Evolutionary conservation across 2,888 invertebrate species (phyloP).

Genomic region (Eustalomyia histrio): DNA sequence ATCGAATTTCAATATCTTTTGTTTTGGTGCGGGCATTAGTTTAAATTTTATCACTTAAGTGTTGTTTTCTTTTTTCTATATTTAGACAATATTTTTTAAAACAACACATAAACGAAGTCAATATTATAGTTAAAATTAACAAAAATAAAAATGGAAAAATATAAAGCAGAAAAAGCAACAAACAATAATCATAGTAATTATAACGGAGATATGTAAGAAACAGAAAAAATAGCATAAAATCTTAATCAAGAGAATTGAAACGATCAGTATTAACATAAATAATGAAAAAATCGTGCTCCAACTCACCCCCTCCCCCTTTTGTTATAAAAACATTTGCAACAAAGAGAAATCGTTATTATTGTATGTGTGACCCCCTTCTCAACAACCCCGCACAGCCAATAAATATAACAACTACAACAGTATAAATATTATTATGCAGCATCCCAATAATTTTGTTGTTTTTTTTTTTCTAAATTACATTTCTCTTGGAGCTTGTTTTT

Average conservation of each 20-base stretch:
- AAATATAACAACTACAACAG: constrained; percentile 18
- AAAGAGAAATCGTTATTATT: constrained; percentile 62
- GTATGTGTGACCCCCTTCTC: neutral
- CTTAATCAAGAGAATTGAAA: constrained; percentile 39
- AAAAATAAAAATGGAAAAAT: too few relatives aligned
- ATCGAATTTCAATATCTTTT: too few relatives aligned
- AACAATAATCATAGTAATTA: too few relatives aligned
- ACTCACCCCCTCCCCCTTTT: constrained; percentile 25
- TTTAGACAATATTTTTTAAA: too few relatives aligned
- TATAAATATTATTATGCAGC: constrained; percentile 29
- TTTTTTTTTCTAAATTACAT: constrained; percentile 25
- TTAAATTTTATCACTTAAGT: too few relatives aligned
- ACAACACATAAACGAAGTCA: too few relatives aligned
- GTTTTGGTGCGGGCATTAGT: too few relatives aligned
- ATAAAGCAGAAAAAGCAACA: too few relatives aligned
- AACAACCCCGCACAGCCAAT: neutral
- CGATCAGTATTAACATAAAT: constrained; percentile 32
- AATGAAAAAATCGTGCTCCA: constrained; percentile 29
- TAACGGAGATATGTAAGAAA: constrained; percentile 39
- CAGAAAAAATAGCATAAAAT: constrained; percentile 20
- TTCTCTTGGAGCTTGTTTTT: constrained; percentile 16
- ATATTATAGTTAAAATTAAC: too few relatives aligned
- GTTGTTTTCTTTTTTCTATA: too few relatives aligned
- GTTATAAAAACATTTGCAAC: constrained; percentile 43
- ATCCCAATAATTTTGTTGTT: constrained; percentile 21